Conservation (phyloP, 2,797 vertebrate genomes). For the Gallinago nigripennis region DNA sequence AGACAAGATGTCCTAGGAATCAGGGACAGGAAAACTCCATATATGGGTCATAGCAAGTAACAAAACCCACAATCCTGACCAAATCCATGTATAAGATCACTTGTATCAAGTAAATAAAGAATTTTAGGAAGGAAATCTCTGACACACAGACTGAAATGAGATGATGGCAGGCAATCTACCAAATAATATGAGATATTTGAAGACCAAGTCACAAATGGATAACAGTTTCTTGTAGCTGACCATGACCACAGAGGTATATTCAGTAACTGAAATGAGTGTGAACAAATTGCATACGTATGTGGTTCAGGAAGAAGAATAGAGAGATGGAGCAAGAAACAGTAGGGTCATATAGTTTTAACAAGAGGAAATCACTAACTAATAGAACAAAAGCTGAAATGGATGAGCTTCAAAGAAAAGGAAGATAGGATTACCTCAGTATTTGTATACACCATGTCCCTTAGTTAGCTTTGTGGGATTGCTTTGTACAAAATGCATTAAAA, state of each 20-base stretch:
- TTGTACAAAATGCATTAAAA: neutral
- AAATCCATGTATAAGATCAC: neutral
- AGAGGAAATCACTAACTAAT: neutral
- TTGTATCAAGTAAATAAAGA: neutral
- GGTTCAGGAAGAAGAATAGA: neutral
- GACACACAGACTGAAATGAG: slow-evolving; percentile 31
- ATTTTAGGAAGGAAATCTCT: slow-evolving; percentile 3
- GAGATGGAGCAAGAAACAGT: neutral
- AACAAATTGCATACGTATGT: neutral
- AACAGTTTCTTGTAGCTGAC: neutral
- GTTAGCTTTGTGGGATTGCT: neutral
- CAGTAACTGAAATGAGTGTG: neutral
- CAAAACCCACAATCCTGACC: neutral
- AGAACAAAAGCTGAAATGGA: slow-evolving; percentile 21
- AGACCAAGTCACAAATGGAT: slow-evolving; percentile 32
- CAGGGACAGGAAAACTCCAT: neutral
- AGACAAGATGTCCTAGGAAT: slow-evolving; percentile 21
- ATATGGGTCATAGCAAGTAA: neutral
- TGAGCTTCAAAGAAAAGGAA: neutral
- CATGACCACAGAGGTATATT: neutral
- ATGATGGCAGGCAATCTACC: slow-evolving; percentile 17
- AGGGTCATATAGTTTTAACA: neutral
- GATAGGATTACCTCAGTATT: neutral
- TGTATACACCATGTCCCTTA: neutral
- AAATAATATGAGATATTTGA: neutral